Evolutionary conservation across 2,888 invertebrate species (phyloP).

Genomic region (Drosophila austrosaltans): DNA sequence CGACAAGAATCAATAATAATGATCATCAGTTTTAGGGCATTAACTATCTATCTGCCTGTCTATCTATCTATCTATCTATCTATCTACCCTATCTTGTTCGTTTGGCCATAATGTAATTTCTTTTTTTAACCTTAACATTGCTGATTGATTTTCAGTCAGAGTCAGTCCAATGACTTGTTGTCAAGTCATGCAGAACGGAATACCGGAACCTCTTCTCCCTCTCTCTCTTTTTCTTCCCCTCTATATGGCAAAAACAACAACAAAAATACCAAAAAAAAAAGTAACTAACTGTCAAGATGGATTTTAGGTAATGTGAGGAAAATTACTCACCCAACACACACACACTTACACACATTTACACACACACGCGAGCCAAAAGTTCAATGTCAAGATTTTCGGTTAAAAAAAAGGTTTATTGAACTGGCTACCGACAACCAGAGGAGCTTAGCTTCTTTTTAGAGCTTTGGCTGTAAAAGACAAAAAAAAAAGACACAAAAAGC

Average conservation of each 20-base stretch:
- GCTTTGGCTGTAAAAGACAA: constrained; percentile 1
- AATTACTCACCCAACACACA: constrained; percentile 13
- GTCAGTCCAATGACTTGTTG: constrained; percentile 40
- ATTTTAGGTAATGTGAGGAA: constrained; percentile 3
- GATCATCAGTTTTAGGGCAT: constrained; percentile 29
- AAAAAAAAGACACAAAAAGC: neutral
- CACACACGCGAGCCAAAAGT: constrained; percentile 25
- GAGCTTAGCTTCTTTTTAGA: constrained; percentile 15
- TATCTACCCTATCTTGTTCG: constrained; percentile 7
- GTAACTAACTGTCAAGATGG: constrained; percentile 17
- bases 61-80: constrained; percentile 12
- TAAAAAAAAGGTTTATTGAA: constrained; percentile 19
- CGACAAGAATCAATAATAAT: constrained; percentile 14
- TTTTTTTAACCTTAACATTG: constrained; percentile 45
- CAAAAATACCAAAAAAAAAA: too few relatives aligned
- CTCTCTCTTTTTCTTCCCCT: too few relatives aligned
- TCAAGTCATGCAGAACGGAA: constrained; percentile 48
- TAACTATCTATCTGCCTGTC: constrained; percentile 31
- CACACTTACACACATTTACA: neutral
- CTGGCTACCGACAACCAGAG: constrained; percentile 4
- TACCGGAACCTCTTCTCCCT: constrained; percentile 4
- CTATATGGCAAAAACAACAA: too few relatives aligned
- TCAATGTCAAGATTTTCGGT: constrained; percentile 51
- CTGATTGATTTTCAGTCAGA: constrained; percentile 40
- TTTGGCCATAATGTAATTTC: constrained; percentile 43